Conservation (phyloP, 2,113 vertebrate genomes). For the Cyrtonyx montezumae region DNA sequence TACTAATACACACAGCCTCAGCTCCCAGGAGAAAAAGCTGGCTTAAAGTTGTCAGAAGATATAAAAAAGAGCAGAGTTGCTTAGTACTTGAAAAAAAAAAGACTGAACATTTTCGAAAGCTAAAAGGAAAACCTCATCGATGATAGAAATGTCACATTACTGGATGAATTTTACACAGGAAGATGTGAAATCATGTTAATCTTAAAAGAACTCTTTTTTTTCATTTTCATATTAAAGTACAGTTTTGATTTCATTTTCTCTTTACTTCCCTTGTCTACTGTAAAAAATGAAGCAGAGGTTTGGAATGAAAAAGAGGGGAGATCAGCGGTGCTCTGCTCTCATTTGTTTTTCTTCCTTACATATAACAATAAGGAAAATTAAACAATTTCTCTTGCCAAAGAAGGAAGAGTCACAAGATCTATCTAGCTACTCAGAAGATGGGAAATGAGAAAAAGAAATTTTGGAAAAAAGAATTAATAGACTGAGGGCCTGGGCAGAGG, state of each 20-base stretch:
- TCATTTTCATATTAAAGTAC: background rate
- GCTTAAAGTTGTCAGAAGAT: background rate
- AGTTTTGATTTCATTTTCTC: background rate
- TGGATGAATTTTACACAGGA: background rate
- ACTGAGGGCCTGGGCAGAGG: background rate
- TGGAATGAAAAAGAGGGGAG: background rate
- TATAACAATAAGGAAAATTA: background rate
- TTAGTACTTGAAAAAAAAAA: background rate
- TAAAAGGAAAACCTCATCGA: background rate
- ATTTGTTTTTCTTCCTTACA: background rate
- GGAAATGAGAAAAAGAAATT: background rate
- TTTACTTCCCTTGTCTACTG: background rate
- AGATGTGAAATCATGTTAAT: background rate
- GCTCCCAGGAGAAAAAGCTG: background rate
- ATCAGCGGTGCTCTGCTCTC: background rate
- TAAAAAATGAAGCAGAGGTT: background rate
- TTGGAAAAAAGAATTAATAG: background rate
- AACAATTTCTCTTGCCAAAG: background rate
- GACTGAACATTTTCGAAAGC: background rate
- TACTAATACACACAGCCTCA: background rate
- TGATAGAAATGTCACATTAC: background rate
- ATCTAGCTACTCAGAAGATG: background rate
- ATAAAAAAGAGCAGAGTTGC: background rate
- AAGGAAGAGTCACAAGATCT: background rate
- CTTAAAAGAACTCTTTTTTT: background rate